Evolutionary conservation across 2,113 vertebrate species (phyloP).

Genomic region (Himantopus leucocephalus): DNA sequence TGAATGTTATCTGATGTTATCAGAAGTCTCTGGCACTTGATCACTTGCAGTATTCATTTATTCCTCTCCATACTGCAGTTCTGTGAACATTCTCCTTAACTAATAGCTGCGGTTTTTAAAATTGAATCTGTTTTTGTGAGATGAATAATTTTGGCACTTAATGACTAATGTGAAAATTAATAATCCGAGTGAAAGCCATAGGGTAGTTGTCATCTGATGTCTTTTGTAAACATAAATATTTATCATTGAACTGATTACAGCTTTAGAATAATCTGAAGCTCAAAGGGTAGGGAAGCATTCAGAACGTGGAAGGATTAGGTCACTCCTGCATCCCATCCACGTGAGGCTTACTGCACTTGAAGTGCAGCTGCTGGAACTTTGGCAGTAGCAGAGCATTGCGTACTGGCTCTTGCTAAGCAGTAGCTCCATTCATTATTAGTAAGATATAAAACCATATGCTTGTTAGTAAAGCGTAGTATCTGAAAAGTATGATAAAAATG

Average conservation of each 20-base stretch:
- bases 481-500: background rate
- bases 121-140: conserved; percentile 52
- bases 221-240: conserved; percentile 57
- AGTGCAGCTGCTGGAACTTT: background rate
- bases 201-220: background rate
- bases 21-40: background rate
- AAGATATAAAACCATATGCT: background rate
- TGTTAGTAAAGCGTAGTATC: background rate
- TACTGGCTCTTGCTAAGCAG: background rate
- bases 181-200: conserved; percentile 42
- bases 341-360: background rate
- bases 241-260: conserved; percentile 14
- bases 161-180: conserved; percentile 45
- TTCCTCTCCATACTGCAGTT: background rate
- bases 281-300: background rate
- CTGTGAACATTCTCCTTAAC: conserved; percentile 43
- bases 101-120: conserved; percentile 34
- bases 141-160: conserved; percentile 57
- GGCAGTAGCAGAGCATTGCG: background rate
- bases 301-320: background rate
- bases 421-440: background rate
- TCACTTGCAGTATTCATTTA: background rate
- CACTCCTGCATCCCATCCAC: background rate
- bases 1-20: background rate
- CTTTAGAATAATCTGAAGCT: background rate